Conservation (phyloP, 2,113 vertebrate species). For the Pangasianodon gigas region DNA sequence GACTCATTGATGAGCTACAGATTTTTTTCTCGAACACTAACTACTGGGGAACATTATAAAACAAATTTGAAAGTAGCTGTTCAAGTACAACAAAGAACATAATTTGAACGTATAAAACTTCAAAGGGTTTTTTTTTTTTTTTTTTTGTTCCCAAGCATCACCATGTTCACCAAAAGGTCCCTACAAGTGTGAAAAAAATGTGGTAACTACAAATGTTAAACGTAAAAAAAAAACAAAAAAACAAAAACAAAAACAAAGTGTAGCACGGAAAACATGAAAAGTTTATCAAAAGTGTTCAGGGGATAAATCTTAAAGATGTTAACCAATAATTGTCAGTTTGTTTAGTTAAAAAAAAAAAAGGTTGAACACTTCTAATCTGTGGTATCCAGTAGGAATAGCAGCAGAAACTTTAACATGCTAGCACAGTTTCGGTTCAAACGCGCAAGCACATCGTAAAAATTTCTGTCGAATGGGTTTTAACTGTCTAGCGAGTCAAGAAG, state of each 20-base stretch:
- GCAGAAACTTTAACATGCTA: not conserved
- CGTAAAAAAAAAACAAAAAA: not conserved
- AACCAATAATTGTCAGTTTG: not conserved
- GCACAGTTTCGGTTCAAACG: not conserved
- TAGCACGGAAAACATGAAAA: constrained; percentile 25
- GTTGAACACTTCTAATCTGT: not conserved
- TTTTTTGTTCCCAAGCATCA: not conserved
- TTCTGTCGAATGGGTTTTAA: not conserved
- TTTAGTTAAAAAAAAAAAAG: not conserved
- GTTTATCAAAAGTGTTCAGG: not conserved
- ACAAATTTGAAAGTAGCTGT: not conserved
- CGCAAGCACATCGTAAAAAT: not conserved
- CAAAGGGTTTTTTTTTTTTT: not conserved
- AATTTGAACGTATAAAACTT: not conserved
- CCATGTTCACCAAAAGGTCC: not conserved
- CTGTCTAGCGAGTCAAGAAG: not conserved
- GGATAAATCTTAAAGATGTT: not conserved
- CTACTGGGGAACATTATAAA: not conserved
- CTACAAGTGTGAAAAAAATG: not conserved
- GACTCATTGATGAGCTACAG: not conserved
- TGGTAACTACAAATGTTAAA: not conserved
- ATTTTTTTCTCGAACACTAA: not conserved
- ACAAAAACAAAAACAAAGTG: not conserved
- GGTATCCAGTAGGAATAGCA: not conserved
- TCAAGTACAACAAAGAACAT: not conserved